These are phyloP conservation scores for Chamaedrilus cognettii DNA, from an alignment of 2,888 invertebrate species.

Conservation along the genomic window DNA sequence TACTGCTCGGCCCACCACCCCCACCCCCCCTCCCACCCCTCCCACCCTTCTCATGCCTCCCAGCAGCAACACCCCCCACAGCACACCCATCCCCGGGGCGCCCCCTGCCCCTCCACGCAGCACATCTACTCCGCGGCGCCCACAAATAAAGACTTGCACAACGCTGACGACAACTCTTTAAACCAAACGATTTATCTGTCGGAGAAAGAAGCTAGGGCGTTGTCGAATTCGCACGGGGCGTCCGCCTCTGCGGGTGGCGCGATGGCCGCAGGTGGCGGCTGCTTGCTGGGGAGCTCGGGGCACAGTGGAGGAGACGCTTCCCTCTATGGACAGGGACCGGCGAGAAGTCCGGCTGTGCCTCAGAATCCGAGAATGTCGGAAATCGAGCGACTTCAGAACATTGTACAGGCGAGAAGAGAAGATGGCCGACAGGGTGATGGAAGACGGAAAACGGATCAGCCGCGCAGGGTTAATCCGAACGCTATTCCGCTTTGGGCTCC, in stretches of 20 bases:
- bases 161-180: slow-evolving; percentile 9
- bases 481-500: slow-evolving; percentile 14
- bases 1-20: background rate
- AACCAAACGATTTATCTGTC: slow-evolving; percentile 16
- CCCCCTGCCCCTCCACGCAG: slow-evolving; percentile 20
- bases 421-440: background rate
- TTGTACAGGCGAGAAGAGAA: no score
- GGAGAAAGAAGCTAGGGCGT: slow-evolving; percentile 7
- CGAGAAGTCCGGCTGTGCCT: background rate
- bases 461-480: background rate
- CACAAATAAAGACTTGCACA: background rate
- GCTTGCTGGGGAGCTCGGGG: no score
- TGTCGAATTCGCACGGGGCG: background rate
- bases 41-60: slow-evolving; percentile 36
- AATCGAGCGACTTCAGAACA: background rate
- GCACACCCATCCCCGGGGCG: slow-evolving; percentile 46
- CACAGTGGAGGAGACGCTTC: background rate
- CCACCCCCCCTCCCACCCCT: slow-evolving; percentile 37
- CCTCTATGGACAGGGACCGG: background rate
- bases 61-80: slow-evolving; percentile 40
- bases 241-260: no score
- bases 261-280: background rate
- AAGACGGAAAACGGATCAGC: background rate
- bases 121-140: slow-evolving; percentile 6
- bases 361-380: background rate